Conservation (phyloP, 2,797 vertebrate genomes). For the Smutsia gigantea region DNA sequence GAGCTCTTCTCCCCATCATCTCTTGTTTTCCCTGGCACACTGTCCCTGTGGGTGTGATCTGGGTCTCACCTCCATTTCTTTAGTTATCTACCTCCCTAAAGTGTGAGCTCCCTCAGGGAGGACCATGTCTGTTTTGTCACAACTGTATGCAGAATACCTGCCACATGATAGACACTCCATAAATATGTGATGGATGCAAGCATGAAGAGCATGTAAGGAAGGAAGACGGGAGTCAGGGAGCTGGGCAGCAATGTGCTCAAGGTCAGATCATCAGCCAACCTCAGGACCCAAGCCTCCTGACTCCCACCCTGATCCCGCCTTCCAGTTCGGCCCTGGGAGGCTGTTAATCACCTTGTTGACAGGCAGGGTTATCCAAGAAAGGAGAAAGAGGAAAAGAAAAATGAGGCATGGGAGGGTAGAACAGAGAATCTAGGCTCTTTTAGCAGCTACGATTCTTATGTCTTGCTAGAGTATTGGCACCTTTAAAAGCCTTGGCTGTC, state of each 20-base stretch:
- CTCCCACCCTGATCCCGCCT: accelerated
- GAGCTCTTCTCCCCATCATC: not conserved
- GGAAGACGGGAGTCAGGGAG: not conserved
- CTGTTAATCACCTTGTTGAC: not conserved
- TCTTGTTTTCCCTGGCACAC: not conserved
- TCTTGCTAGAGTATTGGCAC: conserved; percentile 76
- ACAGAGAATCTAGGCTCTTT: not conserved
- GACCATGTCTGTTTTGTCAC: not conserved
- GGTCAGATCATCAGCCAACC: accelerated
- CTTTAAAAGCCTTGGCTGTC: conserved; percentile 83
- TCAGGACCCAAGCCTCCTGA: not conserved
- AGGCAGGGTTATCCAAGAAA: conserved; percentile 55
- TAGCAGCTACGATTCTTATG: conserved; percentile 70
- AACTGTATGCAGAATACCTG: not conserved
- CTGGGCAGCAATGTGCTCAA: not conserved
- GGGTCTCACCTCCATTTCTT: not conserved
- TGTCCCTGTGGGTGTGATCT: not conserved
- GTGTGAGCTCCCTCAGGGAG: conserved; percentile 62
- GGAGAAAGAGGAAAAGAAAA: conserved; percentile 68
- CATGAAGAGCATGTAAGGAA: not conserved
- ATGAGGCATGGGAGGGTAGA: not conserved
- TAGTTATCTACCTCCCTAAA: not conserved
- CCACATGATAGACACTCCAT: not conserved
- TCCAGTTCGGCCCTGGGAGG: not conserved
- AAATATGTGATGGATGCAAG: not conserved